phyloP scores from a whole-genome alignment of 2,888 invertebrate genomes.

The Tipula unca region DNA sequence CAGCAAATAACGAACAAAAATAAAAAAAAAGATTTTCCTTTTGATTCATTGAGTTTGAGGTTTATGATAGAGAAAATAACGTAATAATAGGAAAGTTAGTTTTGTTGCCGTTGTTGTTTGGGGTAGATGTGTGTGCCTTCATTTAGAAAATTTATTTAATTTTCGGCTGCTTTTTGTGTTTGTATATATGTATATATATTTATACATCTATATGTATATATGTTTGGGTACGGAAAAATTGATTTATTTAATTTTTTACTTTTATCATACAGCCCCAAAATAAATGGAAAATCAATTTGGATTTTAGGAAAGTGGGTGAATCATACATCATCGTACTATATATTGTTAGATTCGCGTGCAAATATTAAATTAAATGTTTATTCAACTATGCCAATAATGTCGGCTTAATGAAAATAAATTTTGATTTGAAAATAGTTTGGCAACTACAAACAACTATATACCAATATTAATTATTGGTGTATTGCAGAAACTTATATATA shows the following conservation, averaged over 20 bases:
- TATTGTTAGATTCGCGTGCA: not conserved
- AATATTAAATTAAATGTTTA: not conserved
- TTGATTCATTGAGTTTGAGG: slow-evolving; percentile 14
- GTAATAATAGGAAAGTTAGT: not conserved
- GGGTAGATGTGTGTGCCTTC: not conserved
- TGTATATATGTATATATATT: not conserved
- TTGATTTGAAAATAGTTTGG: not conserved
- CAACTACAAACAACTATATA: not conserved
- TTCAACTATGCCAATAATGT: not conserved
- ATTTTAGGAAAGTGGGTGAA: not conserved
- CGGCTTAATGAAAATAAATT: not conserved
- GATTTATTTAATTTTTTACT: not conserved
- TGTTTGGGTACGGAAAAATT: not conserved
- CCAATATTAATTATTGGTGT: not conserved
- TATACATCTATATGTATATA: not conserved
- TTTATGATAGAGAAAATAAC: not conserved
- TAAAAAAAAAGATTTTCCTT: not conserved
- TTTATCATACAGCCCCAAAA: not conserved
- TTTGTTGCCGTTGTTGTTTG: not conserved
- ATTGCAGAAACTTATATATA: not conserved
- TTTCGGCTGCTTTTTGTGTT: not conserved
- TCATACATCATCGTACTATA: not conserved
- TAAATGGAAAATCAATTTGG: not conserved
- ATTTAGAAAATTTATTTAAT: slow-evolving; percentile 8
- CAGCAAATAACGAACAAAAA: not conserved